phyloP scores from a whole-genome alignment of 2,797 vertebrate species.

The Botia kubotai region DNA sequence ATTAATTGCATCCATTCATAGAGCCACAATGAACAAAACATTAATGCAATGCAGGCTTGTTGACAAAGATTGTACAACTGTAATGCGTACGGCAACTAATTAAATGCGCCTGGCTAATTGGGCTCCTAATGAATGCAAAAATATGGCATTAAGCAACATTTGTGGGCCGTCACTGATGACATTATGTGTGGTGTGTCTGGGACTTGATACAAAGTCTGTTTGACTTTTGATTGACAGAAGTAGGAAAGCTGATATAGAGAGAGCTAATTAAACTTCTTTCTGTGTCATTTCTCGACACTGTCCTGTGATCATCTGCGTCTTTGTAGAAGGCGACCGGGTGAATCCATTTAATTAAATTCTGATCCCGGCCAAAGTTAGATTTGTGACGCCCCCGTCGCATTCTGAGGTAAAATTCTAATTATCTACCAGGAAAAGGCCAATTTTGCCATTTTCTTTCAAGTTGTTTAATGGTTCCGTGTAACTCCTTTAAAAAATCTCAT shows the following conservation, averaged over 20 bases:
- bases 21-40: slow-evolving; percentile 69
- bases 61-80: slow-evolving; percentile 68
- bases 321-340: slow-evolving; percentile 40
- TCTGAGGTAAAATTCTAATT: slow-evolving; percentile 59
- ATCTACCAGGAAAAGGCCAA: slow-evolving; percentile 49
- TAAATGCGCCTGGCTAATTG: slow-evolving; percentile 80
- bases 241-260: slow-evolving; percentile 39
- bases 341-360: slow-evolving; percentile 60
- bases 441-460: slow-evolving; percentile 44
- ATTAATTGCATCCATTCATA: slow-evolving; percentile 67
- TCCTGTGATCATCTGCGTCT: slow-evolving; percentile 49
- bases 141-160: slow-evolving; percentile 76
- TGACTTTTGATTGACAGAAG: slow-evolving; percentile 55
- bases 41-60: slow-evolving; percentile 71
- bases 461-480: slow-evolving; percentile 51
- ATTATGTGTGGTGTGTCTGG: slow-evolving; percentile 41
- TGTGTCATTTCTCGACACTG: slow-evolving; percentile 46
- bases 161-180: slow-evolving; percentile 58
- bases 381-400: slow-evolving; percentile 41
- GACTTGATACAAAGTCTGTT: slow-evolving; percentile 44
- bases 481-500: slow-evolving; percentile 34
- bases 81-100: slow-evolving; percentile 77
- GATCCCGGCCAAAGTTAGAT: slow-evolving; percentile 53
- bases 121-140: slow-evolving; percentile 75
- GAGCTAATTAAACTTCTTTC: slow-evolving; percentile 60